Percentiles rank a stretch among this genome's conserved stretches.
Conservation (phyloP, 92 coral and sea anemone species). For the Palythoa grandis region DNA sequence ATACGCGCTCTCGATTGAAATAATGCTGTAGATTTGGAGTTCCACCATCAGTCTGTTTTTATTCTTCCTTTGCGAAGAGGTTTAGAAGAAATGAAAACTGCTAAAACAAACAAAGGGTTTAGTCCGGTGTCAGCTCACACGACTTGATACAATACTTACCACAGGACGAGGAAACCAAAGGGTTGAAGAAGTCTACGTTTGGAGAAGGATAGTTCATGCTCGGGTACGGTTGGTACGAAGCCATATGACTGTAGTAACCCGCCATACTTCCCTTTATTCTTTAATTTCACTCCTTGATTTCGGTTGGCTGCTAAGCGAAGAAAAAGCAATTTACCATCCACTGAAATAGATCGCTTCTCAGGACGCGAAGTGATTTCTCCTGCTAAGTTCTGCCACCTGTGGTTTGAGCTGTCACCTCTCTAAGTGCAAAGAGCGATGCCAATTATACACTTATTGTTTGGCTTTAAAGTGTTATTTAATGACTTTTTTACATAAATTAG, state of each 20-base stretch:
- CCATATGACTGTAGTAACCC: constrained; percentile 89
- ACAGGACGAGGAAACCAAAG: constrained; percentile 82
- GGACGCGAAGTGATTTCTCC: constrained; percentile 26
- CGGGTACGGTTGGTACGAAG: constrained; percentile 72
- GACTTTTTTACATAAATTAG: constrained; percentile 43
- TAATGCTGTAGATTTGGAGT: neutral
- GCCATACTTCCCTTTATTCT: constrained; percentile 60
- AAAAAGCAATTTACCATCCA: constrained; percentile 29
- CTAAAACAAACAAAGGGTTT: constrained; percentile 8
- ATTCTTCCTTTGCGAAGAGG: neutral
- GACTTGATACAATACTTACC: constrained; percentile 62
- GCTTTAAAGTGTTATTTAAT: constrained; percentile 60
- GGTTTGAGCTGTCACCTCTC: constrained; percentile 61
- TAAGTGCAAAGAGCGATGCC: constrained; percentile 66
- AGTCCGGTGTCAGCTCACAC: neutral
- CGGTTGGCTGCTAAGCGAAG: constrained; percentile 22
- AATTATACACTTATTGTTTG: constrained; percentile 62
- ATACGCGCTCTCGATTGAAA: too few relatives aligned
- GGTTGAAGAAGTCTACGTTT: constrained; percentile 88
- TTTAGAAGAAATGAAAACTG: neutral
- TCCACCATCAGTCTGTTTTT: neutral
- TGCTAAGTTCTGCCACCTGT: constrained; percentile 38
- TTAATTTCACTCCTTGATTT: neutral
- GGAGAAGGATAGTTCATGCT: constrained; percentile 80
- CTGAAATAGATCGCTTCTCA: constrained; percentile 20